A percentile compares a stretch with the other conserved stretches of the same genome.
Evolutionary conservation across 2,888 invertebrate species (phyloP).

Genomic region (Sympetrum striolatum): DNA sequence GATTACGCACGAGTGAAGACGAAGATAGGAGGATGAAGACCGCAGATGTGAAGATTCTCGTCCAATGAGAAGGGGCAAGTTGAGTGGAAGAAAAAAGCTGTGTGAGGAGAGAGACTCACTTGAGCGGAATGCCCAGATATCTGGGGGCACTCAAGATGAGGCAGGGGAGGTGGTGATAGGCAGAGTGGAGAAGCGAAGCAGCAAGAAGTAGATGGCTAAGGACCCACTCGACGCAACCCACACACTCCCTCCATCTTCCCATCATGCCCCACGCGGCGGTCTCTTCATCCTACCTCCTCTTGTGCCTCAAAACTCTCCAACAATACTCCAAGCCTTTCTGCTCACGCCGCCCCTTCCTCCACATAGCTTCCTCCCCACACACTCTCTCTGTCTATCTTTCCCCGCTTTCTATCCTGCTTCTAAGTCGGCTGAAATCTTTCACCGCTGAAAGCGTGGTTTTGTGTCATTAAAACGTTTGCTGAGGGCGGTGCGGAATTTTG

Average conservation of each 20-base stretch:
- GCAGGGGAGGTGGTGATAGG: not conserved
- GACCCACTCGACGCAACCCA: slow-evolving; percentile 18
- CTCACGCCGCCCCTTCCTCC: not conserved
- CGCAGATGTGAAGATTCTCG: not conserved
- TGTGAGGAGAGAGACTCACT: not conserved
- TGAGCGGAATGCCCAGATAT: slow-evolving; percentile 33
- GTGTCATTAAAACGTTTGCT: not conserved
- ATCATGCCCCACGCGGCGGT: not conserved
- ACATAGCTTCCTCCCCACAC: too few relatives aligned
- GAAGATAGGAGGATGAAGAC: not conserved
- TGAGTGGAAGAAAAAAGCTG: not conserved
- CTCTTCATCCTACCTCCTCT: not conserved
- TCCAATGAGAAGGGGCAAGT: not conserved
- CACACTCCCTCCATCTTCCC: not conserved
- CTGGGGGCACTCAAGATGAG: not conserved
- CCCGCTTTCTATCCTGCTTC: not conserved
- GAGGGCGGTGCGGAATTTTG: too few relatives aligned
- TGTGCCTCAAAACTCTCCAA: slow-evolving; percentile 3
- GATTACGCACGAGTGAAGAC: not conserved
- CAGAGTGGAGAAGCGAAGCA: slow-evolving; percentile 12
- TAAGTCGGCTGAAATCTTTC: too few relatives aligned
- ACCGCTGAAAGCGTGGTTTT: too few relatives aligned
- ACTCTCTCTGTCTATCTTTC: not conserved
- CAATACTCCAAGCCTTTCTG: not conserved
- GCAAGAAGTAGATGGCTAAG: slow-evolving; percentile 36